Conservation (phyloP, 2,113 vertebrate genomes). For the Pseudonaja textilis region DNA sequence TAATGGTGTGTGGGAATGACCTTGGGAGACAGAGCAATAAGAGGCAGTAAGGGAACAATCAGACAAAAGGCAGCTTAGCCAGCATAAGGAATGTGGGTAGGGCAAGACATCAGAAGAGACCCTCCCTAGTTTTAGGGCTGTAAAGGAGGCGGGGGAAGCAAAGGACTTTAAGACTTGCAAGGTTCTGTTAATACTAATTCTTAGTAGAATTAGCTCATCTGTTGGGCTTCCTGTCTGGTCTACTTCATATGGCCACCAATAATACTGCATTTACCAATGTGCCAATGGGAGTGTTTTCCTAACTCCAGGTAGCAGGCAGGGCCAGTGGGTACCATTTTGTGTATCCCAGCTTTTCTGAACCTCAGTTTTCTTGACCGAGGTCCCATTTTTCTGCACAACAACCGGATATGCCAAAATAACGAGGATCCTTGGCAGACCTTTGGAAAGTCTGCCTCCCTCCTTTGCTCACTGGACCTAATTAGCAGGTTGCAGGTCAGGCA, state of each 20-base stretch:
- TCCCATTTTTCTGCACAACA: neutral
- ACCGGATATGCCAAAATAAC: neutral
- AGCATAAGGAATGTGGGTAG: neutral
- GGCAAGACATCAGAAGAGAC: neutral
- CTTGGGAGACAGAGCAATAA: neutral
- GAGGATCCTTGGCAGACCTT: neutral
- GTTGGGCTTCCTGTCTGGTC: neutral
- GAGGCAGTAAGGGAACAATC: neutral
- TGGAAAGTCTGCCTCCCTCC: neutral
- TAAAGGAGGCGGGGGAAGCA: neutral
- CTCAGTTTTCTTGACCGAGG: too few relatives aligned
- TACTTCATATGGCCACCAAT: neutral
- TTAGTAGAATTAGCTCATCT: neutral
- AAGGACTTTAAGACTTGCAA: neutral
- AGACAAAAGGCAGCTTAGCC: neutral
- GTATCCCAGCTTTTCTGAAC: neutral
- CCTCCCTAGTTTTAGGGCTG: neutral
- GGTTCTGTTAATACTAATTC: neutral
- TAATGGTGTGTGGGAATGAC: neutral
- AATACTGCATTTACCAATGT: neutral
- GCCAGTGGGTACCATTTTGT: neutral
- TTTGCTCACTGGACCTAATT: constrained; percentile 14
- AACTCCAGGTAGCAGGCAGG: neutral
- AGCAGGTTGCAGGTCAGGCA: neutral
- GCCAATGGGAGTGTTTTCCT: neutral